Evolutionary conservation across 2,888 invertebrate species (phyloP).

Genomic region (Pristionchus arcanus): DNA sequence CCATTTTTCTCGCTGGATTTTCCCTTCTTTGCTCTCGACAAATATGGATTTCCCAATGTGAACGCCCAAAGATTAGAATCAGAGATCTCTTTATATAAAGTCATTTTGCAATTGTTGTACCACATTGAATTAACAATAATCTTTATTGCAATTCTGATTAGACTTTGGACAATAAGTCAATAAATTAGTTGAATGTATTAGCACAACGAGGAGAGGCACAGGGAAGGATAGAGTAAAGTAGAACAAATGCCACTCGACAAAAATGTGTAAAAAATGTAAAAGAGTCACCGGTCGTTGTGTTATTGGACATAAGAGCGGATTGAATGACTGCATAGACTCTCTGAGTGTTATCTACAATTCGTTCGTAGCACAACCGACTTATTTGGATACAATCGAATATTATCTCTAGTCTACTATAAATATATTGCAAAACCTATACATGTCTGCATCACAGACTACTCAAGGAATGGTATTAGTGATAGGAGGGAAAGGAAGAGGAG

Average conservation of each 20-base stretch:
- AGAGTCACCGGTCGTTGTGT: slow-evolving; percentile 38
- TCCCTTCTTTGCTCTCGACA: background rate
- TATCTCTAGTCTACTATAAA: slow-evolving; percentile 10
- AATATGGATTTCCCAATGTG: background rate
- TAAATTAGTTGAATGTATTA: slow-evolving; percentile 43
- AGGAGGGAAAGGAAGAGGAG: background rate
- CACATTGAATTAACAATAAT: background rate
- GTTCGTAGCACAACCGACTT: slow-evolving; percentile 46
- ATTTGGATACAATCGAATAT: background rate
- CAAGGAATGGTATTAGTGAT: background rate
- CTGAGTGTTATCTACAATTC: slow-evolving; percentile 33
- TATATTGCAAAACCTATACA: slow-evolving; percentile 43
- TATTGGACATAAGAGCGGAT: slow-evolving; percentile 15
- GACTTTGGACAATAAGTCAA: slow-evolving; percentile 3
- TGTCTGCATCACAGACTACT: background rate
- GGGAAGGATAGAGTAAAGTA: background rate
- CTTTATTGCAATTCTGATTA: slow-evolving; percentile 38
- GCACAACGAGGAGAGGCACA: background rate
- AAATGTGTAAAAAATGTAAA: background rate
- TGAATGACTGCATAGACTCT: slow-evolving; percentile 19
- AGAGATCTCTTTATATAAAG: slow-evolving; percentile 1
- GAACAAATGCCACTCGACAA: background rate
- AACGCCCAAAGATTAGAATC: background rate
- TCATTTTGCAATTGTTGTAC: background rate
- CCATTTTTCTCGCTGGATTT: background rate